Evolutionary conservation across 2,113 vertebrate species (phyloP), one percentile per base, ranked within the genome.

Genomic region (Ailuropoda melanoleuca): DNA sequence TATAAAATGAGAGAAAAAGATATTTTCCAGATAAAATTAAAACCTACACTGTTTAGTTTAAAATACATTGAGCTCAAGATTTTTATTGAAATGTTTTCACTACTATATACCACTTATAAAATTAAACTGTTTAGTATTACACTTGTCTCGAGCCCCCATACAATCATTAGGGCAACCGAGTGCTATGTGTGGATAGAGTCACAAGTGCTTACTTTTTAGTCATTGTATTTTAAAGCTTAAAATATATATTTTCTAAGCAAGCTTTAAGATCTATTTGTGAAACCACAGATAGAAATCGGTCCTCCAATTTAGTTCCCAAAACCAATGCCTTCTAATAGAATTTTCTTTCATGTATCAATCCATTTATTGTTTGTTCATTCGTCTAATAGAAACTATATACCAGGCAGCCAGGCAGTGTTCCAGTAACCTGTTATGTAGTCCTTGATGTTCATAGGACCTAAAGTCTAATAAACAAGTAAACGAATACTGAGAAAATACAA

Each of bases 21-120:
- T 56, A 31, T 62, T 92, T 93, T 93, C 34, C 6, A 50, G 39
- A 55, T 92, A 88, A 95, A 93, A 92, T 93, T 58, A 90, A 86
- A 96, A 46, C 6, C 26, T 77, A 60, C 70, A 55, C 15, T 96
- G 17, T 88, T 97, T 92, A 53, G 37, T 53, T 92, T 84, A 94
- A 93, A 90, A 70, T 62, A 62, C 21, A 34, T 43, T 95, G 77
- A 97, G 15, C 53, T 74, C 87, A 83, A 78, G 2, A 39, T 56
- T 74, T 95, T 74, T 58, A 68, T 31, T 93, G 46, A 83, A 86
- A 62, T 93, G 14, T 48, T n/a, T 50, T 64, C 23, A 90, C 18
- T 81, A 12, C 7, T 62, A 78, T 26, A 68, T 19, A n/a, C 18
- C 60, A 93, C 24, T 72, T 70, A 82, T 34, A 70, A 87, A 95